Conservation (phyloP, 1,140 invertebrate genomes). For the Tetramorium parvispinum region DNA sequence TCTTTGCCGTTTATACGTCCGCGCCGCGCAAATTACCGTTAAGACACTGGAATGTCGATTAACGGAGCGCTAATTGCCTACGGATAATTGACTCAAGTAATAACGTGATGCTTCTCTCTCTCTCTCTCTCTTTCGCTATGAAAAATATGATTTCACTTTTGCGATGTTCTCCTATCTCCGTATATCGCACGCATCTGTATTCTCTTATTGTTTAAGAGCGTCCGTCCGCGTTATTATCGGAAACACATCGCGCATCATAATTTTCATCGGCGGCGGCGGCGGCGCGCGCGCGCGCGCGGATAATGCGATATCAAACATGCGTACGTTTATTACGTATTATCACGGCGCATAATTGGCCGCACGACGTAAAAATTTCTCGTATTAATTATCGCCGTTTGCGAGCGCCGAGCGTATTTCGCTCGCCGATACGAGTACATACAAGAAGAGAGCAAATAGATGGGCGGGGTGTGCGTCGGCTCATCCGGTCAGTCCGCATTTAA, state of each 20-base stretch:
- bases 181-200: not conserved
- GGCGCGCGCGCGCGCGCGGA: not conserved
- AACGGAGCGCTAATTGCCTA: constrained; percentile 29
- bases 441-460: constrained; percentile 50
- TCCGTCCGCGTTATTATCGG: constrained; percentile 35
- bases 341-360: constrained; percentile 46
- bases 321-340: constrained; percentile 47
- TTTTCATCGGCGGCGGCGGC: not conserved
- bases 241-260: not conserved
- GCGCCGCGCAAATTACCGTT: constrained; percentile 56
- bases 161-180: not conserved
- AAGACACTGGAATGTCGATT: constrained; percentile 42
- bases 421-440: constrained; percentile 28
- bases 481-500: constrained; percentile 76
- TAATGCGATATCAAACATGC: constrained; percentile 33
- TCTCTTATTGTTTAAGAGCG: not conserved
- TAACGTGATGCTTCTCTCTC: not conserved
- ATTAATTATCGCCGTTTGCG: constrained; percentile 69
- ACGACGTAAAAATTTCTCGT: constrained; percentile 62
- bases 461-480: constrained; percentile 43
- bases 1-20: constrained; percentile 31
- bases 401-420: constrained; percentile 43
- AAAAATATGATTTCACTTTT: not conserved
- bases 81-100: constrained; percentile 10
- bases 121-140: not conserved